Conservation (phyloP, 2,888 invertebrate species). For the Sinotaia quadrata region DNA sequence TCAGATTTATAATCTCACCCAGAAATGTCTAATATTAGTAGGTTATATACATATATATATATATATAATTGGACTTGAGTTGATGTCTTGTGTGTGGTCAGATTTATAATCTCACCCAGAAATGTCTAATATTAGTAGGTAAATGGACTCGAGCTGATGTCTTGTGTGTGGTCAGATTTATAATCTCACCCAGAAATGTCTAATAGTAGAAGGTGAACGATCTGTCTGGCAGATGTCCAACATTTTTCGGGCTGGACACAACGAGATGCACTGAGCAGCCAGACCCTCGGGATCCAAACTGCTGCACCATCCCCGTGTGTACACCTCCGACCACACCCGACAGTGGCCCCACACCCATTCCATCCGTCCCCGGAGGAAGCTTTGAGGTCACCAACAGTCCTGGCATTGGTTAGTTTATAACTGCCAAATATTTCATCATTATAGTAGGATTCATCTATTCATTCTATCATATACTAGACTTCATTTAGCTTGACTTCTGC, state of each 20-base stretch:
- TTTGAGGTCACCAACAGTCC: constrained; percentile 47
- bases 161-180: background rate
- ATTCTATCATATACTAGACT: no score
- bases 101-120: no score
- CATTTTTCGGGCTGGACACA: constrained; percentile 39
- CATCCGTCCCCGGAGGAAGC: constrained; percentile 41
- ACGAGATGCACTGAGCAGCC: constrained; percentile 45
- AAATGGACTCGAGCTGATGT: background rate
- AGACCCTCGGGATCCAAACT: constrained; percentile 52
- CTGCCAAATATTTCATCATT: no score
- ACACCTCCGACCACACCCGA: constrained; percentile 42
- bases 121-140: no score
- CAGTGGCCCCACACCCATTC: constrained; percentile 40
- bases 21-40: no score
- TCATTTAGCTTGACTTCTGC: no score
- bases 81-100: no score
- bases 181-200: background rate
- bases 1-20: no score
- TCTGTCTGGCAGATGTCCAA: constrained; percentile 39
- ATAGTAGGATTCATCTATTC: no score
- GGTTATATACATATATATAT: no score
- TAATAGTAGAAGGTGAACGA: background rate
- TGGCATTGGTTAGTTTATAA: constrained; percentile 38
- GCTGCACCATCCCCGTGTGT: constrained; percentile 55
- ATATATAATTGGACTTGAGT: no score